Conservation (phyloP, 2,888 invertebrate genomes). For the Automeris io region DNA sequence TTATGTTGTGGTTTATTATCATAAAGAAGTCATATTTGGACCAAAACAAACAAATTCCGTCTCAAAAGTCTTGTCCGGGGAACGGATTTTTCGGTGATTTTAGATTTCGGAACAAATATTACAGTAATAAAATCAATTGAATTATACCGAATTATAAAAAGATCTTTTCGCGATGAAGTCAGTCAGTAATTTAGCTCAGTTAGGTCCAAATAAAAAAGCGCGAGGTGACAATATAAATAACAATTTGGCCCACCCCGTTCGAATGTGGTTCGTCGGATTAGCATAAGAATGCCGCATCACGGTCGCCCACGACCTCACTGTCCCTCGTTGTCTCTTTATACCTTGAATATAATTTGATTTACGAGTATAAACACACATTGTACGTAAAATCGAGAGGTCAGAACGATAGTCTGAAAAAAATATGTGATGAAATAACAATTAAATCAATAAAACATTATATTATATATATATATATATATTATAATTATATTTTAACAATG, state of each 20-base stretch:
- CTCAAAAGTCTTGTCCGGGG: background rate
- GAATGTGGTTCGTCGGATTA: constrained; percentile 68
- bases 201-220: constrained; percentile 60
- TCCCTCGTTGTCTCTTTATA: constrained; percentile 71
- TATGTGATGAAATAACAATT: constrained; percentile 4
- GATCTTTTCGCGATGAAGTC: constrained; percentile 37
- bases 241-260: constrained; percentile 76
- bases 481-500: too few species aligned
- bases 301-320: constrained; percentile 63
- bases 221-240: constrained; percentile 76
- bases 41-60: background rate
- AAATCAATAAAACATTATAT: constrained; percentile 1
- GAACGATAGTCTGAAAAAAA: constrained; percentile 28
- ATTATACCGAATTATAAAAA: constrained; percentile 11
- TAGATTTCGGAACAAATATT: background rate
- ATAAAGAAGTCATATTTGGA: background rate
- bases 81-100: constrained; percentile 4
- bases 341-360: constrained; percentile 76
- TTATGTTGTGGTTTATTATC: too few species aligned
- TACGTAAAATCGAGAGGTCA: constrained; percentile 59
- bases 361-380: constrained; percentile 64
- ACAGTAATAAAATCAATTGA: constrained; percentile 3
- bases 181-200: constrained; percentile 50
- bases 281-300: constrained; percentile 74
- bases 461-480: too few species aligned